Evolutionary conservation across 2,113 vertebrate genomes (phyloP), one percentile per base, ranked within the genome.

Genomic region (Stigmatopora nigra): DNA sequence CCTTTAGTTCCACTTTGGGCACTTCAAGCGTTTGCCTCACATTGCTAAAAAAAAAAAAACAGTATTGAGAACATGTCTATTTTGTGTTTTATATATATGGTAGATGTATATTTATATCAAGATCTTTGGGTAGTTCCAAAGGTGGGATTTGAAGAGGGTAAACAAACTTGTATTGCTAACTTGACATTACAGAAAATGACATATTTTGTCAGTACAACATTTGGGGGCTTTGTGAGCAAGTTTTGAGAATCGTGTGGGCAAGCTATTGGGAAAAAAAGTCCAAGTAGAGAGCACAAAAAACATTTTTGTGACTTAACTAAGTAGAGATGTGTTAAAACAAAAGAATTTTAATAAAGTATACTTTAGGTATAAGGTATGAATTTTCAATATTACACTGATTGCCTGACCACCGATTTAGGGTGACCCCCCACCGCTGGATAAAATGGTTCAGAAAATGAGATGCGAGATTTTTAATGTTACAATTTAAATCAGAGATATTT

Each of bases 1-100:
- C 16, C 61, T 63, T 63, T 51, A 35, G 22, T 63, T 63, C 47
- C 46, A 49, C 61, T 48, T 19, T 10, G 17, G 25, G n/a, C 16
- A 49, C 49, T 35, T 49, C 7, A 49, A 22, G 14, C 11, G 5
- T 53, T 14, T 44, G 58, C 14, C 17, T 19, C 58, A 41, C 17
- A n/a, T 38, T 17, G n/a, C 5, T 36, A 13, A n/a, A 41, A 17
- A 9, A 11, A 36, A 13, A n/a, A 41, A 17, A 9, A 41, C 38
- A 41, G 38, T 41, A 41, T 41, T 1, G 6, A 41, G 9, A 41
- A 41, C 38, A 41, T 4, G 20, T 20, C 19, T 20, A 14, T 55
- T 22, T 25, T 14, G 20, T 55, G 20, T 55, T 55, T 55, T 25
- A 25, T 5, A 13, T 13, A 46, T 25, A 31, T 3, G 1, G 25